Evolutionary conservation across 2,888 invertebrate genomes (phyloP).

Genomic region (Cinara cedri): DNA sequence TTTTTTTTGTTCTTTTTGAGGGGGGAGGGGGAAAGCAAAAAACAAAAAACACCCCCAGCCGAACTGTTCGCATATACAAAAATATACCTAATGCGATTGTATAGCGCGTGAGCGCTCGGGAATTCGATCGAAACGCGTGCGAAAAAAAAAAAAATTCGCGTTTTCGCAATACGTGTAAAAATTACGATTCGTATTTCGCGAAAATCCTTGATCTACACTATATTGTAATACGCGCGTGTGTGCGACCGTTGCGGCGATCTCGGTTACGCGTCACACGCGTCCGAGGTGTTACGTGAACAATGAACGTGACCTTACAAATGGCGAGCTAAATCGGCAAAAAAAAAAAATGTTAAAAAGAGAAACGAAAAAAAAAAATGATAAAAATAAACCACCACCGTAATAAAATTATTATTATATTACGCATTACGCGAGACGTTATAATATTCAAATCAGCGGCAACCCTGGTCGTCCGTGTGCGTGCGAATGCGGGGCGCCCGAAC

Average conservation of each 20-base stretch:
- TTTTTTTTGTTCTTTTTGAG: too few relatives aligned
- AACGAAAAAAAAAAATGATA: conserved; percentile 8
- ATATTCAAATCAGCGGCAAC: conserved; percentile 29
- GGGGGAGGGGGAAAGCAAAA: too few relatives aligned
- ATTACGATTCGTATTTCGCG: conserved; percentile 42
- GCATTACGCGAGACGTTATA: too few relatives aligned
- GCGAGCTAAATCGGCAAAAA: neutral
- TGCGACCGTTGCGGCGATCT: neutral
- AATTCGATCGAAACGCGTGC: neutral
- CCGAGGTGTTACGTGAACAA: conserved; percentile 24
- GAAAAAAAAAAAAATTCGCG: neutral
- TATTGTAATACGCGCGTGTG: neutral
- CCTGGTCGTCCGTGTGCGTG: neutral
- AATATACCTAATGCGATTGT: neutral
- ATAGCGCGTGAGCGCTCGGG: neutral
- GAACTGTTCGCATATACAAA: neutral
- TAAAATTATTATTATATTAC: too few relatives aligned
- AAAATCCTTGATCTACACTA: conserved; percentile 50
- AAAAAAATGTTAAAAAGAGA: conserved; percentile 4
- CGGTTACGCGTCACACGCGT: neutral
- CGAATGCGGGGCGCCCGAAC: too few relatives aligned
- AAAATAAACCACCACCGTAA: neutral
- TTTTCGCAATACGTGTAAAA: conserved; percentile 53
- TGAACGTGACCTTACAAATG: conserved; percentile 43
- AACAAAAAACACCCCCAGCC: too few relatives aligned